Evolutionary conservation across 2,888 invertebrate genomes (phyloP), one percentile per base, ranked within the genome.

Genomic region (Rotaria socialis): DNA sequence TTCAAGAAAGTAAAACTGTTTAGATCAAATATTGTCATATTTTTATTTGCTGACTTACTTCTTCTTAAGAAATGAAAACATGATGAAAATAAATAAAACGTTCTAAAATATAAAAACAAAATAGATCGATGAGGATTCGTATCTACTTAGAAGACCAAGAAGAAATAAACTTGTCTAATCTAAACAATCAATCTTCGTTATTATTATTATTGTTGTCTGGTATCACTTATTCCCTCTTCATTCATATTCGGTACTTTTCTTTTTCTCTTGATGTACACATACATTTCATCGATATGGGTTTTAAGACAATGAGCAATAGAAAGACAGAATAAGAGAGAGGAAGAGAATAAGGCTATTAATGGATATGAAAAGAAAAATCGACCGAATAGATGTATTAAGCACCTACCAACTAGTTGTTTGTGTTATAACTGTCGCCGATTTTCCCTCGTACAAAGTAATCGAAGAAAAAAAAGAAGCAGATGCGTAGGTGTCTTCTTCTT

Each of bases 161-260:
- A 67, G 67, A 67, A 35, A 35, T 67, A 67, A 67, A 80, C 80
- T 80, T 80, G 80, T 47, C 47, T 80, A 80, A 80, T 80, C 43
- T 80, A 80, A 80, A 80, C 80, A 80, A 80, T 80, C 80, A 80
- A 80, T 80, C 80, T 47, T 80, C 43, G 47, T 56, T 56, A 56
- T 56, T 67, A 67, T 80, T 80, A 80, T 47, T 80, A 74, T 41
- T 43, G 41, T 74, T 41, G 80, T 47, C 80, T 80, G 80, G 47
- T 80, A 80, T 80, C 80, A n/a, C 41, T 67, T 67, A 67, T 35
- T 67, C 27, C 35, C 27, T 27, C 35, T 16, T 67, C 27, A 67
- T 67, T 67, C 41, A 19, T 35, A 35, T 27, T 67, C 67, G 35
- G 67, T 35, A 67, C 67, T 67, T 67, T 67, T 67, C 35, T 67